Conservation (phyloP, 1,140 invertebrate species). For the Temnothorax curvispinosus region DNA sequence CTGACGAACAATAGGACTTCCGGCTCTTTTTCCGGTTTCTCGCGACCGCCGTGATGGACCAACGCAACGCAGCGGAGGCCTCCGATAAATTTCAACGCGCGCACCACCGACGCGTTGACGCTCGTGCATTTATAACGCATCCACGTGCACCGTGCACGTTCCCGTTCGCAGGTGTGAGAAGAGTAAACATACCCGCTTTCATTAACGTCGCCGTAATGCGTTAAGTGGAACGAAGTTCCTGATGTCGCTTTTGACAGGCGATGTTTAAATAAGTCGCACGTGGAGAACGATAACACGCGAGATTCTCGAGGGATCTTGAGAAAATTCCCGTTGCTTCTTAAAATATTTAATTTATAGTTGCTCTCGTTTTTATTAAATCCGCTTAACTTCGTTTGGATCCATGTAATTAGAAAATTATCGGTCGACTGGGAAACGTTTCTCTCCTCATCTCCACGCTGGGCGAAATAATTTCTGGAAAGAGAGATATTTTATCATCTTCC, state of each 20-base stretch:
- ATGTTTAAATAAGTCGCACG: slow-evolving; percentile 31
- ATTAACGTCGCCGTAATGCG: slow-evolving; percentile 56
- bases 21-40: slow-evolving; percentile 66
- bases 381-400: neutral
- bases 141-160: slow-evolving; percentile 2
- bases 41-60: slow-evolving; percentile 20
- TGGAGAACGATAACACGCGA: slow-evolving; percentile 6
- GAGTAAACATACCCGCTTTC: slow-evolving; percentile 58
- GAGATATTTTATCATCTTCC: neutral
- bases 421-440: neutral
- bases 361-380: neutral
- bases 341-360: slow-evolving; percentile 1
- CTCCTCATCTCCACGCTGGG: neutral
- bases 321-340: neutral
- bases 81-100: slow-evolving; percentile 64
- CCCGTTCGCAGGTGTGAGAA: slow-evolving; percentile 4
- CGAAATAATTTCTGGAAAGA: neutral
- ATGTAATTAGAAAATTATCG: slow-evolving; percentile 26
- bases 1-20: slow-evolving; percentile 67
- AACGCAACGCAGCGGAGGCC: neutral
- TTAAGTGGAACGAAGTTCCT: slow-evolving; percentile 47
- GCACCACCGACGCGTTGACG: neutral
- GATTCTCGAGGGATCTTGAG: neutral
- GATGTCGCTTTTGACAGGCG: neutral
- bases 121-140: slow-evolving; percentile 28